Evolutionary conservation across 2,797 vertebrate species (phyloP), one percentile per base, ranked within the genome.

Genomic region (Acomys russatus): DNA sequence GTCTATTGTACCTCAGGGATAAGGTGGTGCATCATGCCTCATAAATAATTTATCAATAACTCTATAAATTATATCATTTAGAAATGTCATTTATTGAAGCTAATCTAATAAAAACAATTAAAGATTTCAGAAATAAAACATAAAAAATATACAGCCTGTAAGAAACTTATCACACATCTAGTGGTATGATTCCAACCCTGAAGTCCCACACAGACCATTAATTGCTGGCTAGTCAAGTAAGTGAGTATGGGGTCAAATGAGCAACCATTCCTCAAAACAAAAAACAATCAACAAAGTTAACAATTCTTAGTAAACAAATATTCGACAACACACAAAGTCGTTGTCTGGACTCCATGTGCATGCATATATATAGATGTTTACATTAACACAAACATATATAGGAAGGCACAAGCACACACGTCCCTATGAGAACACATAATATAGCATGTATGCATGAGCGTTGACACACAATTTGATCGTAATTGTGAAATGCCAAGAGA

Each of bases 401-500:
- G 56, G 56, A 38, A 74, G 35, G 22, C 38, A 44, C 10, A 49
- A 25, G 9, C 8, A 28, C 73, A 76, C 2, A 49, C 10, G 0
- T 12, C 78, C 35, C 18, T 9, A 35, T 59, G 23, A 63, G 12
- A 15, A 49, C 38, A 6, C 0, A 30, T 33, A 49, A 18, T 28
- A n/a, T 17, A 66, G 38, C 64, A 70, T 22, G 30, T 10, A 70
- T 30, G 23, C 44, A 68, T 54, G 30, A 17, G 88, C 83, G 33
- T n/a, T 44, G 44, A 82, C 56, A 38, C 22, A 38, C 3, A 61
- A 61, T 38, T 10, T 63, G 4, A n/a, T 12, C 61, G 9, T 83
- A 71, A 94, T 12, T 83, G 18, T 78, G 20, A 89, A 91, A 78
- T 96, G n/a, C 44, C 25, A 91, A 59, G 64, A 25, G 59, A 78